phyloP scores from a whole-genome alignment of 2,113 vertebrate species.

The Ramphastos sulfuratus region DNA sequence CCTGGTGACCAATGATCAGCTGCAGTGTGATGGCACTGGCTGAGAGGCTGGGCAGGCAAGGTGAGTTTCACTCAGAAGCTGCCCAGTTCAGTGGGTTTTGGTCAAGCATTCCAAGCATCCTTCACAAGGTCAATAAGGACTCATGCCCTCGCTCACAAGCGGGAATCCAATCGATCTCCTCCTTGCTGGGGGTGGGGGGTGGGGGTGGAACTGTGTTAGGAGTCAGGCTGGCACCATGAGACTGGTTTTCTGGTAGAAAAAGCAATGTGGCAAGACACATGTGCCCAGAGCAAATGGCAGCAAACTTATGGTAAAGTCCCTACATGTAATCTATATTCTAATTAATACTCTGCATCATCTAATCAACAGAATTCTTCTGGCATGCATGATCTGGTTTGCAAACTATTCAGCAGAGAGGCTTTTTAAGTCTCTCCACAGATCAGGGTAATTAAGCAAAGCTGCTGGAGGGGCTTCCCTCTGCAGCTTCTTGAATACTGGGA shows the following conservation, averaged over 20 bases:
- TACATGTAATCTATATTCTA: constrained; percentile 54
- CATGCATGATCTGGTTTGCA: not conserved
- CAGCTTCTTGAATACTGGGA: constrained; percentile 34
- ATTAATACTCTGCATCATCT: constrained; percentile 55
- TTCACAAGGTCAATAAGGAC: not conserved
- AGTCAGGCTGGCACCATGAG: not conserved
- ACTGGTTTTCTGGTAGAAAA: constrained; percentile 20
- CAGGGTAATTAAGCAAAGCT: constrained; percentile 75
- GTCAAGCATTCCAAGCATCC: not conserved
- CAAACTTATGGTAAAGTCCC: constrained; percentile 23
- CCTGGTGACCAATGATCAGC: not conserved
- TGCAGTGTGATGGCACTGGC: not conserved
- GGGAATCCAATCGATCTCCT: not conserved
- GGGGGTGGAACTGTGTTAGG: not conserved
- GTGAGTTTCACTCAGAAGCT: not conserved
- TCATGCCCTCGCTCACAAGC: not conserved
- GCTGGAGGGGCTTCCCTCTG: constrained; percentile 67
- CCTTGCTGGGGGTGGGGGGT: no score
- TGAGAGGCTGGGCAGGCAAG: not conserved
- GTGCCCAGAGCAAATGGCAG: constrained; percentile 42
- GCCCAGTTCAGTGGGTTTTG: not conserved
- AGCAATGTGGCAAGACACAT: constrained; percentile 24
- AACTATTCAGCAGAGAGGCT: constrained; percentile 54
- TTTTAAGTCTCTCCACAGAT: constrained; percentile 59
- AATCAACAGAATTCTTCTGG: constrained; percentile 68